These are phyloP conservation scores for Heliconius cydno DNA, from an alignment of 2,888 invertebrate species.

Conservation along the genomic window DNA sequence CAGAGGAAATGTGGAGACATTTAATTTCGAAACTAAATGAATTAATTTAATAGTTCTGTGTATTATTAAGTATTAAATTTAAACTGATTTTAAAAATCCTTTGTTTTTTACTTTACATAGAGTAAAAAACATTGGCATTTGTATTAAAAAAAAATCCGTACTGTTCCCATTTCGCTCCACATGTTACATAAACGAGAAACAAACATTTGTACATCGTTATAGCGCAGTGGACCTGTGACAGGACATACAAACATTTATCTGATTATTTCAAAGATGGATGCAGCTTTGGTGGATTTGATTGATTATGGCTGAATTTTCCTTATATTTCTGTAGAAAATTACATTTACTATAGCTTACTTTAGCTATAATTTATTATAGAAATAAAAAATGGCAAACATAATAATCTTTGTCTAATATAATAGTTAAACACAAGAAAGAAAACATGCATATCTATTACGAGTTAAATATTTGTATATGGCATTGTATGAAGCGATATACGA, in stretches of 20 bases:
- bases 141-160: not conserved
- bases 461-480: no score
- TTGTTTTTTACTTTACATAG: not conserved
- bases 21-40: not conserved
- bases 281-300: not conserved
- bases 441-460: no score
- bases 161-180: not conserved
- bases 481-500: no score
- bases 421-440: no score
- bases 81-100: not conserved
- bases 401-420: no score
- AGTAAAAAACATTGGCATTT: not conserved
- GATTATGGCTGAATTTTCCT: not conserved
- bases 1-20: not conserved
- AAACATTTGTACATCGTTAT: constrained; percentile 17
- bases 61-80: not conserved
- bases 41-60: not conserved
- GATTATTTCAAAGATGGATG: not conserved
- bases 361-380: no score
- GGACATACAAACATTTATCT: not conserved
- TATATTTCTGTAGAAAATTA: not conserved
- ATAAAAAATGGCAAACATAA: no score
- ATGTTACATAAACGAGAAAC: constrained; percentile 17
- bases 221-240: constrained; percentile 7
- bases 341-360: no score